Base-by-base conservation (phyloP, 2,888 invertebrate genomes). In the Octodonta nipae region DNA sequence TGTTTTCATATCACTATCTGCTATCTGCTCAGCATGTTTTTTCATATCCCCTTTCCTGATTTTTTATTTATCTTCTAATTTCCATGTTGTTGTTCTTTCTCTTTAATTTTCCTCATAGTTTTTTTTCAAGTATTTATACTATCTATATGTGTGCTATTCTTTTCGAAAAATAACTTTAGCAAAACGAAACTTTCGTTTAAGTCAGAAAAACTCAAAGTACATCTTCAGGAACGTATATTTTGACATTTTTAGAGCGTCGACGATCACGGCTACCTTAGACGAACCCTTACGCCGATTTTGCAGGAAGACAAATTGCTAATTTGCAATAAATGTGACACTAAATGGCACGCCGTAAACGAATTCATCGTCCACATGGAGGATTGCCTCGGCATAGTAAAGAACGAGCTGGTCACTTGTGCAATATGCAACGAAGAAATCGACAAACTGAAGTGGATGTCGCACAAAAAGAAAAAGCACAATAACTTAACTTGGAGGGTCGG, bases 401-500 rank as follows among this genome's bases (percentile, higher is more conserved):
- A 30, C 10, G 46, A 42, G 3, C 15, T 27, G n/a, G 49, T 63
- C 2, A 58, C 50, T 29, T 71, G 71, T 47, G 66, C 54, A 15
- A 61, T 64, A 32, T 76, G 76, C 43, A 47, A 58, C 5, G 40
- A 47, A 38, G 53, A 56, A 37, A 43, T 70, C 36, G 39, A 44
- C 3, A 61, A 54, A 30, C 46, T 35, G 3, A 24, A 50, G 6
- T 76, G 75, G 71, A 22, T 46, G 3, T 38, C 46, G 5, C 75
- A 74, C 46, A 71, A 70, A 36, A 55, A 66, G 22, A 46, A 46
- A 14, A 50, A 55, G 28, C 76, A 77, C 51, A 66, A 70, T 36
- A 68, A 72, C 42, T 56, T 73, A 42, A 66, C 67, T 5, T 75
- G 75, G 75, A 54, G 60, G 32, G 60, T 65, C 13, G 70, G 67